These are phyloP conservation scores for Scatophagus argus DNA, from an alignment of 2,113 vertebrate genomes.

Conservation along the genomic window DNA sequence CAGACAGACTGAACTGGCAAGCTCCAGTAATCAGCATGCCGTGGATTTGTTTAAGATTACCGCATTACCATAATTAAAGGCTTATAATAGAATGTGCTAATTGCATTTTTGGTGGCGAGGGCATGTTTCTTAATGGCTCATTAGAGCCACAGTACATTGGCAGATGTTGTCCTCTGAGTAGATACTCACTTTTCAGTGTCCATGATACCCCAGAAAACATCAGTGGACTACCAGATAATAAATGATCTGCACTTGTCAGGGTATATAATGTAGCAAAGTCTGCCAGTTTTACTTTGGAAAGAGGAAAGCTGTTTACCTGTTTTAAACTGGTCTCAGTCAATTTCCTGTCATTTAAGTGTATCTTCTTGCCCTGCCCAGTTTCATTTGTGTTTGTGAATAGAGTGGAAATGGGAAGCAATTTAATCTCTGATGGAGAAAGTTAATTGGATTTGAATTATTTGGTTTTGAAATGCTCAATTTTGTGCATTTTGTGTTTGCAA, in stretches of 20 bases:
- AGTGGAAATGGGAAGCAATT: constrained; percentile 83
- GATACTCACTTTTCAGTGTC: constrained; percentile 71
- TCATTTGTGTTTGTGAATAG: constrained; percentile 81
- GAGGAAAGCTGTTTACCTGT: constrained; percentile 69
- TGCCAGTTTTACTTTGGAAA: constrained; percentile 51
- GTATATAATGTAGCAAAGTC: constrained; percentile 58
- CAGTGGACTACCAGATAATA: constrained; percentile 47
- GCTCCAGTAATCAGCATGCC: constrained; percentile 81
- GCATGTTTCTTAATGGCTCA: constrained; percentile 87
- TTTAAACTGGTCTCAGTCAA: constrained; percentile 65
- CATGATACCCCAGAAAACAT: constrained; percentile 63
- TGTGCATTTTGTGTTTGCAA: constrained; percentile 73
- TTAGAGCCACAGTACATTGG: constrained; percentile 83
- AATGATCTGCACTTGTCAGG: constrained; percentile 50
- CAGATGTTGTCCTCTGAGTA: constrained; percentile 83
- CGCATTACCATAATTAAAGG: constrained; percentile 87
- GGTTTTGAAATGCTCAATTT: constrained; percentile 82
- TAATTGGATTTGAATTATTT: constrained; percentile 86
- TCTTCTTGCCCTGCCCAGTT: constrained; percentile 69
- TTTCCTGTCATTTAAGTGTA: constrained; percentile 81
- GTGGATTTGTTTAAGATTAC: constrained; percentile 87
- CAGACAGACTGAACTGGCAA: constrained; percentile 78
- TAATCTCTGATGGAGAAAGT: constrained; percentile 76
- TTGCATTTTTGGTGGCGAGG: constrained; percentile 87
- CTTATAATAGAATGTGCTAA: constrained; percentile 87